Conservation (phyloP, 2,113 vertebrate genomes). For the Eudyptes chrysolophus region DNA sequence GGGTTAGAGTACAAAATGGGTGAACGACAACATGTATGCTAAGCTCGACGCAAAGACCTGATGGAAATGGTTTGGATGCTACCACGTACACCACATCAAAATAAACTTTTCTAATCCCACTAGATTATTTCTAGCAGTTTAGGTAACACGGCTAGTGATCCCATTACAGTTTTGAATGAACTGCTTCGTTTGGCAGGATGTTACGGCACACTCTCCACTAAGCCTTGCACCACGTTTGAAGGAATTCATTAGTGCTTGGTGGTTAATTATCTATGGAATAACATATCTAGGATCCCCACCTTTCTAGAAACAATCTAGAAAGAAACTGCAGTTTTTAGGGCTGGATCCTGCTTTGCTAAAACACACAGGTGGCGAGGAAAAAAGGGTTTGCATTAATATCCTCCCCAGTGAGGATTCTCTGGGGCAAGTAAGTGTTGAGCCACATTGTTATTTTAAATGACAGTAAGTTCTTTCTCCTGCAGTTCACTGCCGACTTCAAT, state of each 20-base stretch:
- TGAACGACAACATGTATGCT: fast-evolving
- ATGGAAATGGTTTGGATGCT: neutral
- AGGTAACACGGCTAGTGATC: neutral
- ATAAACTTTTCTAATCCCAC: neutral
- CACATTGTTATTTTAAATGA: conserved; percentile 12
- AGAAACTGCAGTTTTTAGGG: neutral
- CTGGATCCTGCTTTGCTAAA: neutral
- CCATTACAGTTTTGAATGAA: neutral
- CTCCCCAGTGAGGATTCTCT: neutral
- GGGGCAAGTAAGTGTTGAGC: neutral
- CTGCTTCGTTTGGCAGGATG: neutral
- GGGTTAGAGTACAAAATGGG: neutral
- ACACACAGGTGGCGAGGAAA: neutral
- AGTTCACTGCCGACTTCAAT: neutral
- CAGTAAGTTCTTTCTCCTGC: neutral
- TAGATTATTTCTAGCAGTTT: neutral
- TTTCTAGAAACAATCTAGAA: neutral
- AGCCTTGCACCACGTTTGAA: neutral
- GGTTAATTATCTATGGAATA: neutral
- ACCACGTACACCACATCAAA: neutral
- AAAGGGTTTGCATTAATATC: neutral
- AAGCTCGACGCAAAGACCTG: neutral
- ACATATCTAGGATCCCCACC: neutral
- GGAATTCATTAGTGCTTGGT: neutral
- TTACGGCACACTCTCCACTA: neutral